These are phyloP conservation scores for Papilio protenor DNA, from an alignment of 2,888 invertebrate species.

Conservation along the genomic window DNA sequence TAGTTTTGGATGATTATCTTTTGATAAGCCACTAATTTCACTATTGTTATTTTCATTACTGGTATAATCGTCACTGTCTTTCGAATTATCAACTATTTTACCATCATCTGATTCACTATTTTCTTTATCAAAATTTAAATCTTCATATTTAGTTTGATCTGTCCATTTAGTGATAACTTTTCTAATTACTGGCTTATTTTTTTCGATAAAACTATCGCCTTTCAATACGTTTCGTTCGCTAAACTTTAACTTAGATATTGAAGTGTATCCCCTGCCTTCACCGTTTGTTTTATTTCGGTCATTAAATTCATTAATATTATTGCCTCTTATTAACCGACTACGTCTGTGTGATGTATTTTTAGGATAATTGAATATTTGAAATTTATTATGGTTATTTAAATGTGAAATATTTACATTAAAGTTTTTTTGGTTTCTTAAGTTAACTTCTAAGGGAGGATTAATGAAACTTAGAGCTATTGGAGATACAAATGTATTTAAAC, in stretches of 20 bases:
- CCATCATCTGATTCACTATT: slow-evolving; percentile 56
- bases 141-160: slow-evolving; percentile 75
- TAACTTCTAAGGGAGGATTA: slow-evolving; percentile 45
- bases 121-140: slow-evolving; percentile 75
- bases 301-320: background rate
- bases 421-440: slow-evolving; percentile 18
- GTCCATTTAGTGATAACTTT: slow-evolving; percentile 83
- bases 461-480: slow-evolving; percentile 58
- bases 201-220: slow-evolving; percentile 48
- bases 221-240: slow-evolving; percentile 51
- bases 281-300: slow-evolving; percentile 42
- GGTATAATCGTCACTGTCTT: slow-evolving; percentile 50
- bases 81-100: slow-evolving; percentile 50
- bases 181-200: slow-evolving; percentile 67
- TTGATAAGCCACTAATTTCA: slow-evolving; percentile 52
- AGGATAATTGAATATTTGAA: slow-evolving; percentile 39
- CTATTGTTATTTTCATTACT: slow-evolving; percentile 51
- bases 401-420: slow-evolving; percentile 18
- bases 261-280: slow-evolving; percentile 4
- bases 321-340: slow-evolving; percentile 51
- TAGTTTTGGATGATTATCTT: slow-evolving; percentile 53
- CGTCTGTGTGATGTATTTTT: slow-evolving; percentile 49
- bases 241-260: slow-evolving; percentile 4
- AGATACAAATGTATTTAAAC: slow-evolving; percentile 51
- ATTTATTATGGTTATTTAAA: slow-evolving; percentile 28